Percentiles rank a stretch among this genome's conserved stretches.
phyloP scores from a whole-genome alignment of 2,797 vertebrate species.

The Bovichtus variegatus region DNA sequence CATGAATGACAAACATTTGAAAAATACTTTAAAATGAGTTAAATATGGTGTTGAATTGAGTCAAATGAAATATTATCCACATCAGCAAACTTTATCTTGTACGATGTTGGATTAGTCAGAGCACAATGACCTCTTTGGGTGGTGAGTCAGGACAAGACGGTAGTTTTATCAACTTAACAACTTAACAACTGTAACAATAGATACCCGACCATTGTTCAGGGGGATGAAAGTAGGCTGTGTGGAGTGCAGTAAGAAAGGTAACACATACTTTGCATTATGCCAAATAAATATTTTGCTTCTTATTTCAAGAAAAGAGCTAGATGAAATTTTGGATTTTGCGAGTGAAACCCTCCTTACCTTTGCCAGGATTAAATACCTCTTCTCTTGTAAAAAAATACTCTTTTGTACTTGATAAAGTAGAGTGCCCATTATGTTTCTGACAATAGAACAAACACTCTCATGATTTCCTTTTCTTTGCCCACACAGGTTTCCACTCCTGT shows the following conservation, averaged over 20 bases:
- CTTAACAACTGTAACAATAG: constrained; percentile 32
- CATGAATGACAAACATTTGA: background rate
- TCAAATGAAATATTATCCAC: background rate
- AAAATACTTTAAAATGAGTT: background rate
- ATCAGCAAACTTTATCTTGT: background rate
- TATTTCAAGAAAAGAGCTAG: constrained; percentile 14
- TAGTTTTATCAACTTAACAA: background rate
- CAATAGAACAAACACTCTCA: background rate
- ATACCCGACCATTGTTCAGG: constrained; percentile 46
- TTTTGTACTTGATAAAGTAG: background rate
- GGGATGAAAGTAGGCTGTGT: constrained; percentile 42
- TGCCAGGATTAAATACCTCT: background rate
- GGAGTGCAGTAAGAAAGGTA: constrained; percentile 15
- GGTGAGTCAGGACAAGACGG: constrained; percentile 18
- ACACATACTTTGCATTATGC: constrained; percentile 38
- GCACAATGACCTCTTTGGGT: constrained; percentile 5
- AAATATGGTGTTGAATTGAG: background rate
- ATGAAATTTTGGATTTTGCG: constrained; percentile 29
- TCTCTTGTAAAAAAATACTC: too few relatives aligned
- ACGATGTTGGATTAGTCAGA: background rate
- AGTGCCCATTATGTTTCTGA: background rate
- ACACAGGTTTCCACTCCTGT: constrained; percentile 75
- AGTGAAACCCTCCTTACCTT: background rate
- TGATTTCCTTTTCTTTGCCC: constrained; percentile 23
- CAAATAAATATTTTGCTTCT: constrained; percentile 21